Evolutionary conservation across 2,113 vertebrate species (phyloP), one percentile per base, ranked within the genome.

Genomic region (Athene cunicularia): DNA sequence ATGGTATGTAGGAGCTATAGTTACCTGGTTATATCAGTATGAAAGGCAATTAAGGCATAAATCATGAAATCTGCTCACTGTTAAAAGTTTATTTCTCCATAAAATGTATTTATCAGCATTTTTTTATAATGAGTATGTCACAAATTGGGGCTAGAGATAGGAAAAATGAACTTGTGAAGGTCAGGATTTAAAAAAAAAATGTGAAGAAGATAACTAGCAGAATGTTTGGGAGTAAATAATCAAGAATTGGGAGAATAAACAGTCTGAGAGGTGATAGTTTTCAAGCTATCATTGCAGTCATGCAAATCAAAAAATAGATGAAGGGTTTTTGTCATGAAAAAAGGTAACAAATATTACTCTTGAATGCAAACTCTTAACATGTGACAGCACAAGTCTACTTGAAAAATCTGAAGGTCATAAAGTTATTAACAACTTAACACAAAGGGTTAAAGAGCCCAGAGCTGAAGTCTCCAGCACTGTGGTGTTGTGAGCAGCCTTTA

Each of bases 141-240:
- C 11, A 90, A 68, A 39, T 53, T 75, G 4, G 39, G 22, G 19
- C 17, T 80, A n/a, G 22, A 93, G 14, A 71, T n/a, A 68, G 11
- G 56, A 94, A 82, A 95, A 93, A 95, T 77, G 33, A 95, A 80
- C 43, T 67, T 87, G 41, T 88, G 58, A 96, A 86, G 17, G 64
- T 79, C 45, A 95, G 39, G 37, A 80, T 94, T 96, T 64, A 62
- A 71, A 71, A 90, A 93, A 67, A 64, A 47, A 39, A 24, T 12
- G 22, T 50, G 15, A 86, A 93, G 14, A 77, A 50, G 43, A 24
- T 91, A 83, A 80, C 26, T 74, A 90, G 15, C 45, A 81, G 84
- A 76, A 86, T 15, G 35, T 15, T 21, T 96, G 28, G 37, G 55
- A 81, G 21, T 74, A 37, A 84, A 88, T 83, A 92, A 26, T n/a